These are phyloP conservation scores for Leptestheria dahalacensis DNA, from an alignment of 1,140 invertebrate genomes.

Conservation along the genomic window DNA sequence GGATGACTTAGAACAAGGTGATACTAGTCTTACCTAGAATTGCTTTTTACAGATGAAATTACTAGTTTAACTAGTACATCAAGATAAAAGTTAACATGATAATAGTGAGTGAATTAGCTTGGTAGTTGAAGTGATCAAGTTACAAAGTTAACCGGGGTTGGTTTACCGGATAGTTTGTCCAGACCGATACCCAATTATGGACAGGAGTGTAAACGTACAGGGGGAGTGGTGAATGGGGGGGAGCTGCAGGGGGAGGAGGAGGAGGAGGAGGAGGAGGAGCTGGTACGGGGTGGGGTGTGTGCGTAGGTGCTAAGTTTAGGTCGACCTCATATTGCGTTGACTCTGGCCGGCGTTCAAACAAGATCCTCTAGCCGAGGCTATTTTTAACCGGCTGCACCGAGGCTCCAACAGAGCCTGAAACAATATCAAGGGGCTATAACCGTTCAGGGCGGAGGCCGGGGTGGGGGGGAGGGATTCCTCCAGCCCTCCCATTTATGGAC, in stretches of 20 bases:
- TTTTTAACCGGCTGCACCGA: not conserved
- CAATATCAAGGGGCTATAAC: not conserved
- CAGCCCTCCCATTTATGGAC: too few species aligned
- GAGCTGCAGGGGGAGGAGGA: not conserved
- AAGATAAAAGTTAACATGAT: not conserved
- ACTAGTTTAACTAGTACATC: not conserved
- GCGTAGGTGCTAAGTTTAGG: not conserved
- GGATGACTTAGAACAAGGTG: too few species aligned
- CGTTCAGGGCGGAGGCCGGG: too few species aligned
- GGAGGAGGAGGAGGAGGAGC: not conserved
- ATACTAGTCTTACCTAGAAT: not conserved
- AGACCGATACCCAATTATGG: not conserved
- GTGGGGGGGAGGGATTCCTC: too few species aligned
- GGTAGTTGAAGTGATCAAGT: too few species aligned
- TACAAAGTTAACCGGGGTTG: too few species aligned
- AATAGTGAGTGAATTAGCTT: too few species aligned
- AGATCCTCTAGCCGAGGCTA: not conserved
- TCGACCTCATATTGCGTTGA: not conserved
- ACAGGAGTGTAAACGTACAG: not conserved
- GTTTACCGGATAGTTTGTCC: not conserved
- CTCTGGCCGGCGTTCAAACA: not conserved
- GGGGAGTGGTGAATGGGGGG: not conserved
- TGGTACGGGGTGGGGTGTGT: too few species aligned
- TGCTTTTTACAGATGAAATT: not conserved
- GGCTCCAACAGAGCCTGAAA: not conserved